Conservation (phyloP, 2,888 invertebrate species). For the Apomyelois bistriatella region DNA sequence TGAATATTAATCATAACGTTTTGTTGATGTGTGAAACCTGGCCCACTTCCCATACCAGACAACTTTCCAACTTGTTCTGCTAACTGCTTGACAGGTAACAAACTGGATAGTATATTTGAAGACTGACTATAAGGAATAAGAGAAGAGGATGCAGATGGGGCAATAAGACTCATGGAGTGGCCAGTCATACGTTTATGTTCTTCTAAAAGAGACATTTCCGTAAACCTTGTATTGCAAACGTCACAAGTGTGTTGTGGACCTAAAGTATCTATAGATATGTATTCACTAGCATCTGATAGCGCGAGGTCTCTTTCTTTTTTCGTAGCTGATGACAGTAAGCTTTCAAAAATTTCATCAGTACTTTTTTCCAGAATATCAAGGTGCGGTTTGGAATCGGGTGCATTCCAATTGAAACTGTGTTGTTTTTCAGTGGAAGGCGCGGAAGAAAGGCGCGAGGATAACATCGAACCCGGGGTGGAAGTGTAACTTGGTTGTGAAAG, state of each 20-base stretch:
- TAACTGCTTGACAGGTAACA: constrained; percentile 68
- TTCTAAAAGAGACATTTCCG: constrained; percentile 73
- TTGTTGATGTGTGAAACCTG: constrained; percentile 80
- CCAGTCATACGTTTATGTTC: constrained; percentile 77
- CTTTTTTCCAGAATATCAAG: constrained; percentile 67
- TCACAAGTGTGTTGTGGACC: constrained; percentile 81
- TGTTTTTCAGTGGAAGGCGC: constrained; percentile 61
- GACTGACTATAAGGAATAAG: constrained; percentile 60
- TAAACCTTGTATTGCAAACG: constrained; percentile 81
- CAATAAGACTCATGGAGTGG: constrained; percentile 70
- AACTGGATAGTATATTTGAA: constrained; percentile 56
- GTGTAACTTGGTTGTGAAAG: constrained; percentile 38
- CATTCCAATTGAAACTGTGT: constrained; percentile 73
- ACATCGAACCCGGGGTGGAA: constrained; percentile 27
- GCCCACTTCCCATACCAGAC: constrained; percentile 46
- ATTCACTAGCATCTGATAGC: constrained; percentile 76
- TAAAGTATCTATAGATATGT: constrained; percentile 82
- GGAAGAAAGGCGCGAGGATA: constrained; percentile 36
- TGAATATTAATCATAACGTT: constrained; percentile 83
- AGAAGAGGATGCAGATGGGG: constrained; percentile 46
- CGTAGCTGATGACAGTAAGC: constrained; percentile 56
- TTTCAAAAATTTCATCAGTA: constrained; percentile 72
- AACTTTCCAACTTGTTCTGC: constrained; percentile 74
- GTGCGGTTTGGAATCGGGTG: constrained; percentile 67
- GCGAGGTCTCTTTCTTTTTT: constrained; percentile 56